Base-by-base conservation (phyloP, 92 coral and sea anemone genomes). In the Muricea muricata region DNA sequence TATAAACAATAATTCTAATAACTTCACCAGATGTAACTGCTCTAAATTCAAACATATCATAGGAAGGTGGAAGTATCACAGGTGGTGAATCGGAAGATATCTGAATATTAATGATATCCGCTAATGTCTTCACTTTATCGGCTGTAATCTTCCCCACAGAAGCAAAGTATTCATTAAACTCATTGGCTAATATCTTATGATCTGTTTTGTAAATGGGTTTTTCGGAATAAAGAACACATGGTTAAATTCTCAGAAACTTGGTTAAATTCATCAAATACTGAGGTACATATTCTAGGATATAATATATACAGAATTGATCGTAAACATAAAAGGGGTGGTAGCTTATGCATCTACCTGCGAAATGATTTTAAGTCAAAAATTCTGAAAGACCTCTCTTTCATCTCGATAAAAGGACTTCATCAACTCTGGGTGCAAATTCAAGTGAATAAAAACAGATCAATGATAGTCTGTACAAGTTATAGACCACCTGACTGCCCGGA, bases 231-330 rank as follows among this genome's bases (percentile, higher is more conserved):
- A n/a, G n/a, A n/a, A n/a, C n/a, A n/a, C n/a, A n/a, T n/a, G n/a
- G n/a, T n/a, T n/a, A n/a, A n/a, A 37, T n/a, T 79, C 20, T 79
- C 84, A 31, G 84, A 79, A 29, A 55, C 84, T 1, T 79, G 84
- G 84, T 52, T 79, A 20, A 37, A 50, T 50, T 30, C 84, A 35
- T 56, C 84, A 18, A 79, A 79, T 67, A 78, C 84, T 18, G 74
- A 79, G 33, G 75, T 79, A 4, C 45, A 79, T 25, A 55, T 61
- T 67, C 84, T 37, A 7, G 75, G 31, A 10, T 80, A 80, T 24
- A 80, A 34, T 15, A 28, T 80, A 11, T 66, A 80, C 32, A 80
- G 85, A 34, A 78, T 80, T 2, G 85, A 80, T 32, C 85, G 79
- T 25, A 80, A 80, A 18, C 71, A 80, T 29, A 80, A 61, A 37